phyloP scores from a whole-genome alignment of 2,113 vertebrate genomes.

The Nothocercus nigrocapillus region DNA sequence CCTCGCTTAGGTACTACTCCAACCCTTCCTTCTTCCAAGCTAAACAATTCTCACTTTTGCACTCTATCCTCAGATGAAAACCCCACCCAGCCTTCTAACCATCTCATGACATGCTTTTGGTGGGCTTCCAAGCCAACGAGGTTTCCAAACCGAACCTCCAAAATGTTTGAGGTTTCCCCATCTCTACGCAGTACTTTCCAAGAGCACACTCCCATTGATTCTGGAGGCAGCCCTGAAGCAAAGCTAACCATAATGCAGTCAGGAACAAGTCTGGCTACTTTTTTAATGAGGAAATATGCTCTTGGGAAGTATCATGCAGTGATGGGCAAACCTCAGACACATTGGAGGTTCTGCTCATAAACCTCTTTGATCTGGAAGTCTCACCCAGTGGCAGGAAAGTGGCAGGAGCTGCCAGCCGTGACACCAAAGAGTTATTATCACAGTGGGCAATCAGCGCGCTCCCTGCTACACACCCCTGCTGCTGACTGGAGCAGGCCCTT shows the following conservation, averaged over 20 bases:
- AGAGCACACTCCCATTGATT: slow-evolving; percentile 73
- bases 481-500: neutral
- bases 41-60: slow-evolving; percentile 73
- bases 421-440: neutral
- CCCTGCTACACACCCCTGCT: neutral
- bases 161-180: slow-evolving; percentile 77
- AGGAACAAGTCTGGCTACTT: slow-evolving; percentile 69
- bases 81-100: slow-evolving; percentile 71
- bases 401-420: neutral
- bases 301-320: slow-evolving; percentile 66
- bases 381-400: slow-evolving; percentile 10
- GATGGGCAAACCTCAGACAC: slow-evolving; percentile 70
- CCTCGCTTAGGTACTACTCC: slow-evolving; percentile 38
- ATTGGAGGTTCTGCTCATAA: slow-evolving; percentile 24
- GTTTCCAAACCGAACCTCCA: slow-evolving; percentile 73
- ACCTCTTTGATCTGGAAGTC: slow-evolving; percentile 54
- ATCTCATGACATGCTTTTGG: slow-evolving; percentile 73
- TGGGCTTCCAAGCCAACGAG: slow-evolving; percentile 73
- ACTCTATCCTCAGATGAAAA: slow-evolving; percentile 71
- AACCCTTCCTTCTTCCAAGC: slow-evolving; percentile 47
- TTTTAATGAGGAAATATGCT: slow-evolving; percentile 66
- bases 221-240: slow-evolving; percentile 53
- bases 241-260: slow-evolving; percentile 53
- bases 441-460: neutral
- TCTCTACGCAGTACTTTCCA: slow-evolving; percentile 64